Evolutionary conservation across 2,797 vertebrate species (phyloP).

Genomic region (Scolopax rusticola): DNA sequence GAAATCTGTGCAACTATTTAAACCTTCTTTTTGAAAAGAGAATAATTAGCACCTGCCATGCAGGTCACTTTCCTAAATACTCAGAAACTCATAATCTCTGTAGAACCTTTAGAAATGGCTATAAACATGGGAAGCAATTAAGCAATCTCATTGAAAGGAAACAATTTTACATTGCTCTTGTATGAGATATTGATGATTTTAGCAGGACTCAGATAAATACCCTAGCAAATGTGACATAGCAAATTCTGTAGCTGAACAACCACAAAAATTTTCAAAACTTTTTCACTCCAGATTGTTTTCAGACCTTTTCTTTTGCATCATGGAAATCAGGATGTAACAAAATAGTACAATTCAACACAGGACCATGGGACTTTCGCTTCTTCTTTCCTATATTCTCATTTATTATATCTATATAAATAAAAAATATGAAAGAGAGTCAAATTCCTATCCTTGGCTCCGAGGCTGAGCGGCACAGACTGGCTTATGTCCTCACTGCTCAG

Average conservation of each 20-base stretch:
- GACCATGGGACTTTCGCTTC: rapidly evolving
- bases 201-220: neutral
- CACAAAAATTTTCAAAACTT: neutral
- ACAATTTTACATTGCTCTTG: neutral
- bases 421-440: neutral
- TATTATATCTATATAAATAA: neutral
- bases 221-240: neutral
- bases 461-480: neutral
- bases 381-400: neutral
- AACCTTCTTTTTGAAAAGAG: neutral
- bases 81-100: neutral
- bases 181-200: neutral
- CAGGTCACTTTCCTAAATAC: neutral
- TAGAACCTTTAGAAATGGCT: neutral
- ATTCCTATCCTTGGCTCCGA: neutral
- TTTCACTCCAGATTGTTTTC: neutral
- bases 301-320: neutral
- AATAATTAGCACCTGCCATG: neutral
- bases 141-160: neutral
- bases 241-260: neutral
- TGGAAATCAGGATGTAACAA: neutral
- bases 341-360: neutral
- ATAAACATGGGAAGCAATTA: neutral
- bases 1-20: neutral
- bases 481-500: neutral